Base-by-base conservation (phyloP, 2,888 invertebrate genomes). In the Xanthia icteritia region DNA sequence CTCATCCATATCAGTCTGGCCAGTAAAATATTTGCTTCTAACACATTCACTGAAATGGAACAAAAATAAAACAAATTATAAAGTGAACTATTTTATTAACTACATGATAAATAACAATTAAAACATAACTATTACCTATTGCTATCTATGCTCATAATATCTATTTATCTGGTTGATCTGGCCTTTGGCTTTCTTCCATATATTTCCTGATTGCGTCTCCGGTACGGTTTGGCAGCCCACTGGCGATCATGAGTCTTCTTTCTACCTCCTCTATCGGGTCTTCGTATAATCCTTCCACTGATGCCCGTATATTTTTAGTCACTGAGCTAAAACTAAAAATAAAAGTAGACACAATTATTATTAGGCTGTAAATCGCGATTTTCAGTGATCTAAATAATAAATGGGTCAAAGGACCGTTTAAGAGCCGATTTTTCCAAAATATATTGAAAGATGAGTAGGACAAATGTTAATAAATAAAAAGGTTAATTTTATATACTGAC, bases 211-310 rank as follows among this genome's bases (percentile, higher is more conserved):
- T 90, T 11, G 88, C 79, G 8, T 91, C 92, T 20, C 91, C 92
- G 2, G 92, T 82, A 85, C 94, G 91, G 70, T 88, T 90, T 1
- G 92, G 91, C 8, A 96, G 77, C 0, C 94, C 95, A 80, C 92
- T 92, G 42, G 93, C 94, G 67, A 96, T 96, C 92, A 96, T 89
- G 23, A 91, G 89, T 81, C 87, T 94, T 71, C 96, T 94, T 87
- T 96, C 96, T 5, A 96, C 93, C 84, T 96, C 96, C 82, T 94
- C 94, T 73, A 94, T 91, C 4, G 96, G 94, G 81, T 96, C 96
- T 87, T 94, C 94, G 76, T 95, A 96, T 0, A 96, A 82, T 5
- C 61, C 81, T 42, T 95, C 93, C 11, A 91, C 11, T 11, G 92
- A 89, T 84, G 92, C 90, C 68, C 95, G 92, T 58, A 94, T 81